A percentile compares a stretch with the other conserved stretches of the same genome.
Conservation (phyloP, 2,888 invertebrate genomes). For the Leptinotarsa tumamoca region DNA sequence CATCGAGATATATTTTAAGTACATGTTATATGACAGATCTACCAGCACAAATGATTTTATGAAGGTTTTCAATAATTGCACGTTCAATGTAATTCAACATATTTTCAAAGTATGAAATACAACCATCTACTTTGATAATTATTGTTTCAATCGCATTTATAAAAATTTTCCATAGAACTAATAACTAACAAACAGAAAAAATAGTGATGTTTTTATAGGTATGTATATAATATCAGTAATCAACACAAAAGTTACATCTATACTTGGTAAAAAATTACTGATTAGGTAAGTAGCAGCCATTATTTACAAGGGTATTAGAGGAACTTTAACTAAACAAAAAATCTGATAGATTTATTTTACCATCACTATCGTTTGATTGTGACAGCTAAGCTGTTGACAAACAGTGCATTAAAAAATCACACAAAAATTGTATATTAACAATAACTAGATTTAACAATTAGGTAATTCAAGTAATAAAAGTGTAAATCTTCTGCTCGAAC, state of each 20-base stretch:
- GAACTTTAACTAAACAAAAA: conserved; percentile 39
- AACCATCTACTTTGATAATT: conserved; percentile 9
- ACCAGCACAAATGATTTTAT: conserved; percentile 19
- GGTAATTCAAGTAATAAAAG: conserved; percentile 46
- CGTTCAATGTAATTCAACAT: conserved; percentile 25
- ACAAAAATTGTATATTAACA: conserved; percentile 42
- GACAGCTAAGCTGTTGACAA: conserved; percentile 39
- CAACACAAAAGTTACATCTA: conserved; percentile 44
- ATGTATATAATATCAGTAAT: conserved; percentile 45
- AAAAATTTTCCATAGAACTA: conserved; percentile 29
- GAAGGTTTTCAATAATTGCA: conserved; percentile 13
- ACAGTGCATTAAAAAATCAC: conserved; percentile 40
- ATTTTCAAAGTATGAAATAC: conserved; percentile 13
- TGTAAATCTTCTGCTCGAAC: conserved; percentile 24
- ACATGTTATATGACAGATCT: conserved; percentile 11
- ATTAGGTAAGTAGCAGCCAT: conserved; percentile 45
- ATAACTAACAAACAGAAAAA: conserved; percentile 39
- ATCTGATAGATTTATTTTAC: conserved; percentile 19
- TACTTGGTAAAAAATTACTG: conserved; percentile 37
- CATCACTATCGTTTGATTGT: conserved; percentile 10
- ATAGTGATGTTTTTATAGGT: conserved; percentile 42
- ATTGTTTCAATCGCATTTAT: conserved; percentile 28
- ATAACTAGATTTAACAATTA: conserved; percentile 43
- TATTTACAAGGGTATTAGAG: conserved; percentile 43
- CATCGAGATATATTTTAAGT: conserved; percentile 6